phyloP scores from a whole-genome alignment of 2,113 vertebrate species.

The Marcusenius ussheri region DNA sequence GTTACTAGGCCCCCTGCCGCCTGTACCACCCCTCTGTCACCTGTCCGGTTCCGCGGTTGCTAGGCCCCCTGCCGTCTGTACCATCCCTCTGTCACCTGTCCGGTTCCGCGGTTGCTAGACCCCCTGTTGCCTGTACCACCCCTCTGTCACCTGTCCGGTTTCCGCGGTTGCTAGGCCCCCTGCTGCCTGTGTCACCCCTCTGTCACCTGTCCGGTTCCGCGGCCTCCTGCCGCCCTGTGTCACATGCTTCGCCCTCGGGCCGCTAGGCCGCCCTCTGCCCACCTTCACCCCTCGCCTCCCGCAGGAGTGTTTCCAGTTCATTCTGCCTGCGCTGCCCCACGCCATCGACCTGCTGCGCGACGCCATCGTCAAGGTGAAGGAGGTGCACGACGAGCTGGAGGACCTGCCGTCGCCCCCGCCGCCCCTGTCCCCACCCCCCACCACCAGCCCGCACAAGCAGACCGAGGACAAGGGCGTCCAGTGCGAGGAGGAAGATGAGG shows the following conservation, averaged over 20 bases:
- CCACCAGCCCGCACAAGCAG: constrained; percentile 84
- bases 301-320: constrained; percentile 99
- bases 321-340: constrained; percentile 96
- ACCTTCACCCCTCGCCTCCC: background rate
- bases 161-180: constrained; percentile 46
- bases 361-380: constrained; percentile 87
- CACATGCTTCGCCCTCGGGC: background rate
- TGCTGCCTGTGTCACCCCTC: constrained; percentile 43
- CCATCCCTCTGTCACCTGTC: background rate
- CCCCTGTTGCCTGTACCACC: constrained; percentile 51
- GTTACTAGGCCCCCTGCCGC: constrained; percentile 56
- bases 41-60: background rate
- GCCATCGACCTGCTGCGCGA: constrained; percentile 96
- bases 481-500: constrained; percentile 95
- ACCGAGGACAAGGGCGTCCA: constrained; percentile 97
- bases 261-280: background rate
- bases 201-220: background rate
- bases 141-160: constrained; percentile 17
- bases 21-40: constrained; percentile 19
- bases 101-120: constrained; percentile 33
- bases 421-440: constrained; percentile 80
- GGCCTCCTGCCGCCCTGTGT: constrained; percentile 28
- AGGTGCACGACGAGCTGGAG: constrained; percentile 89
- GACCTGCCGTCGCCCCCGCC: constrained; percentile 92
- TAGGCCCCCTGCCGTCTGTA: background rate